Evolutionary conservation across 2,888 invertebrate species (phyloP), one percentile per base, ranked within the genome.

Genomic region (Acronicta alni): DNA sequence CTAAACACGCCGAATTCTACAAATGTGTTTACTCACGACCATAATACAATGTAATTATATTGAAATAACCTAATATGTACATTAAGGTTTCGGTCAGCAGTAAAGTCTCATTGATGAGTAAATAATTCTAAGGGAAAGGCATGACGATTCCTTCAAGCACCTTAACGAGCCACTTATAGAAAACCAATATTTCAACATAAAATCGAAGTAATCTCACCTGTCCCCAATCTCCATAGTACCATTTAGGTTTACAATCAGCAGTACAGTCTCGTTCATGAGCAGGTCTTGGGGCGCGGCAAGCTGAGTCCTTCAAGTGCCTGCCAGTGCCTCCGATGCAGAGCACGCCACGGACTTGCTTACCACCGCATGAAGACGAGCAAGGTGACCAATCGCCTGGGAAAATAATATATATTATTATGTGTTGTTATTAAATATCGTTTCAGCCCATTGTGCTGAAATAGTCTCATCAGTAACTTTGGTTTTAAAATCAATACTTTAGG

Each of bases 151-250:
- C 17, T 39, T 17, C 9, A 26, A 26, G 9, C 9, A 26, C 12
- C 12, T 17, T 39, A 16, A 39, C 3, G 4, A 10, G 10, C 38
- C 17, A 7, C 16, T 12, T 17, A 39, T 16, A 5, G 10, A 12
- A 15, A 4, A 15, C n/a, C n/a, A n/a, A n/a, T n/a, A n/a, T n/a
- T n/a, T n/a, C n/a, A n/a, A n/a, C n/a, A n/a, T n/a, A n/a, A n/a
- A n/a, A n/a, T n/a, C 10, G 6, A 8, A 3, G 6, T 14, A 3
- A 23, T 81, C 89, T 68, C 15, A 96, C 96, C 95, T 96, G 94
- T 30, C 95, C 93, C 97, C 97, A 97, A 69, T 97, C 96, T 41
- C 97, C 96, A 62, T 94, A 95, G 84, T 95, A 97, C 97, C 97
- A 97, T 67, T 95, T 93, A 0, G 97, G 94, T 0, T 89, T 87